phyloP scores from a whole-genome alignment of 2,888 invertebrate genomes.

The Coleophora deauratella region DNA sequence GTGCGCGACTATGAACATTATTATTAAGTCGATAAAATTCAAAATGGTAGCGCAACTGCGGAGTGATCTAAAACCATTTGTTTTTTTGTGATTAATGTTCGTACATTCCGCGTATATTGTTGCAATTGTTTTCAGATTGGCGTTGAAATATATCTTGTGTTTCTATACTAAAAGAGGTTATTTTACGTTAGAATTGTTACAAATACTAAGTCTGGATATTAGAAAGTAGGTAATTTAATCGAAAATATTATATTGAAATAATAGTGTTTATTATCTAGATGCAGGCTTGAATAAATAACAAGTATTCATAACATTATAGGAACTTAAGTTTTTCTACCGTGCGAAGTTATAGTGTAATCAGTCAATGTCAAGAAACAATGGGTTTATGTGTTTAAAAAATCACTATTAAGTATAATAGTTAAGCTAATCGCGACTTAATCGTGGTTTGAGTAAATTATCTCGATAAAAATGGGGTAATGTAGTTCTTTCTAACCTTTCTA shows the following conservation, averaged over 20 bases:
- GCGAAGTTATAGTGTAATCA: slow-evolving; percentile 28
- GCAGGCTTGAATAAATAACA: slow-evolving; percentile 28
- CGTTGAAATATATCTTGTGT: slow-evolving; percentile 23
- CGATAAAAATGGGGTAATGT: too few species aligned
- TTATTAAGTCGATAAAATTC: slow-evolving; percentile 17
- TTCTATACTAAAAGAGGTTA: slow-evolving; percentile 10
- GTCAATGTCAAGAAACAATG: slow-evolving; percentile 31
- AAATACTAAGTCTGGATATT: slow-evolving; percentile 30
- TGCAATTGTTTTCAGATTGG: slow-evolving; percentile 14
- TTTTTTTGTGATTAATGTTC: slow-evolving; percentile 68
- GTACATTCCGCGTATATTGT: slow-evolving; percentile 39
- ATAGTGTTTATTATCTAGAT: slow-evolving; percentile 30
- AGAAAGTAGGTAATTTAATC: slow-evolving; percentile 54
- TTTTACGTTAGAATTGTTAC: slow-evolving; percentile 10
- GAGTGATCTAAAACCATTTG: slow-evolving; percentile 58
- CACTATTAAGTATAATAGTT: slow-evolving; percentile 2
- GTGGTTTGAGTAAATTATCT: too few species aligned
- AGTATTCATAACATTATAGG: slow-evolving; percentile 20
- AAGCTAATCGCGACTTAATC: neutral
- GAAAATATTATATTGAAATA: slow-evolving; percentile 49
- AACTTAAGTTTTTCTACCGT: slow-evolving; percentile 21
- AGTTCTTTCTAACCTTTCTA: too few species aligned
- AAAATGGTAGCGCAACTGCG: slow-evolving; percentile 16
- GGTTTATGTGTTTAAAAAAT: slow-evolving; percentile 16
- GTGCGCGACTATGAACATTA: slow-evolving; percentile 4